Evolutionary conservation across 2,113 vertebrate genomes (phyloP).

Genomic region (Puntigrus tetrazona): DNA sequence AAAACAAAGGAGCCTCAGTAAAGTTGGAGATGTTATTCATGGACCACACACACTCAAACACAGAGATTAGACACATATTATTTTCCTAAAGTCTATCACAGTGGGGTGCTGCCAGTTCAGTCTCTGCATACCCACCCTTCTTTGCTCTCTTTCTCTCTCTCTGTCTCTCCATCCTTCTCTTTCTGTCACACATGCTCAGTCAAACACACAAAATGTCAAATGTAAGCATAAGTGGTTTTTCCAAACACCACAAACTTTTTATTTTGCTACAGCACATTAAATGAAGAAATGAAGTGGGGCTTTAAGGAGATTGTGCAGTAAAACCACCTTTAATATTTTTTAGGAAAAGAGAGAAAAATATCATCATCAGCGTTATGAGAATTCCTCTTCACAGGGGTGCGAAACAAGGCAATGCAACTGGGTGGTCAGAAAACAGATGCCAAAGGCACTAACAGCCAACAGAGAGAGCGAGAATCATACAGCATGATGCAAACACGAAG

Average conservation of each 20-base stretch:
- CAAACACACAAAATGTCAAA: constrained; percentile 24
- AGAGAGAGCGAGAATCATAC: not conserved
- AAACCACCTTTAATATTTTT: constrained; percentile 33
- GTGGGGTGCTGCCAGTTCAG: constrained; percentile 37
- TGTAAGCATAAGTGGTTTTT: constrained; percentile 34
- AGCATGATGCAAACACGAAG: not conserved
- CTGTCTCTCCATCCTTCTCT: not conserved
- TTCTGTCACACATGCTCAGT: constrained; percentile 13
- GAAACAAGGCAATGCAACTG: constrained; percentile 77
- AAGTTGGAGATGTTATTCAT: constrained; percentile 19
- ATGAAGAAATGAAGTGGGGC: not conserved
- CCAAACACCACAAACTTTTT: constrained; percentile 27
- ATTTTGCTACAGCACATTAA: constrained; percentile 20
- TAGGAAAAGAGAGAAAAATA: constrained; percentile 32
- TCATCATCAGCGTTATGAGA: constrained; percentile 62
- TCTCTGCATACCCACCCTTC: constrained; percentile 32
- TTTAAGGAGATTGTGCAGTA: constrained; percentile 24
- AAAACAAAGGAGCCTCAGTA: constrained; percentile 7
- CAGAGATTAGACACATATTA: constrained; percentile 32
- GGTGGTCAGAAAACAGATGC: constrained; percentile 91
- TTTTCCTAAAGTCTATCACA: constrained; percentile 39
- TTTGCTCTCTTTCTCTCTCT: constrained; percentile 9
- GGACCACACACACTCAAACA: constrained; percentile 41
- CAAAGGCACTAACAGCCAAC: constrained; percentile 65
- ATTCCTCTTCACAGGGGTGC: constrained; percentile 76